A percentile compares a stretch with the other conserved stretches of the same genome.
phyloP scores from a whole-genome alignment of 2,113 vertebrate species.

The Python bivittatus region DNA sequence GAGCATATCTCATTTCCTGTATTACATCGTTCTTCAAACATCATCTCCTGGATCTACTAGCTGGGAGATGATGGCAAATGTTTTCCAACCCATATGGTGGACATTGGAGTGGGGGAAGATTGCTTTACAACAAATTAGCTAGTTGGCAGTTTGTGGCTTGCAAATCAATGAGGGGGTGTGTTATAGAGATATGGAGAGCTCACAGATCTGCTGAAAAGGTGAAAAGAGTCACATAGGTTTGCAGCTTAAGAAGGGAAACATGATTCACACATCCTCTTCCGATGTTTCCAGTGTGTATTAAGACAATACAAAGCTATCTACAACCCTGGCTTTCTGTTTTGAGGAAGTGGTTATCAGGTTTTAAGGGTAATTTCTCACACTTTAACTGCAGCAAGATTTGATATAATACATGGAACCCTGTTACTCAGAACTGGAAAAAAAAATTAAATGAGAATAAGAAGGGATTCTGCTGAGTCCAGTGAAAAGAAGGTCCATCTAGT shows the following conservation, averaged over 20 bases:
- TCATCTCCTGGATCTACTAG: background rate
- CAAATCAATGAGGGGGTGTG: background rate
- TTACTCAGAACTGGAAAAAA: background rate
- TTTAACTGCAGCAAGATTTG: background rate
- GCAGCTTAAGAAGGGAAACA: background rate
- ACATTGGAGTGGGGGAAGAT: background rate
- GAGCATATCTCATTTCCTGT: background rate
- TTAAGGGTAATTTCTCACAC: background rate
- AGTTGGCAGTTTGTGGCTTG: background rate
- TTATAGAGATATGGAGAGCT: background rate
- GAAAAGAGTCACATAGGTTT: background rate
- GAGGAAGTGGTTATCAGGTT: slow-evolving; percentile 2
- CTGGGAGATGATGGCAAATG: background rate
- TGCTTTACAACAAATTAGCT: background rate
- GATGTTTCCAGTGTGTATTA: background rate
- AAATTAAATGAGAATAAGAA: background rate
- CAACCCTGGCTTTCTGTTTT: background rate
- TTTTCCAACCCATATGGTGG: background rate
- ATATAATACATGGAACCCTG: background rate
- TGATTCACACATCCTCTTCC: background rate
- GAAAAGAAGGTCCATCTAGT: background rate
- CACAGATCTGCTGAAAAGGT: background rate
- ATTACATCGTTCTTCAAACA: background rate
- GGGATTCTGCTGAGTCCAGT: background rate
- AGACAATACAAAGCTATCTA: background rate